Percentiles rank a stretch among this genome's conserved stretches.
phyloP scores from a whole-genome alignment of 1,140 invertebrate genomes.

The Subanguina moxae region DNA sequence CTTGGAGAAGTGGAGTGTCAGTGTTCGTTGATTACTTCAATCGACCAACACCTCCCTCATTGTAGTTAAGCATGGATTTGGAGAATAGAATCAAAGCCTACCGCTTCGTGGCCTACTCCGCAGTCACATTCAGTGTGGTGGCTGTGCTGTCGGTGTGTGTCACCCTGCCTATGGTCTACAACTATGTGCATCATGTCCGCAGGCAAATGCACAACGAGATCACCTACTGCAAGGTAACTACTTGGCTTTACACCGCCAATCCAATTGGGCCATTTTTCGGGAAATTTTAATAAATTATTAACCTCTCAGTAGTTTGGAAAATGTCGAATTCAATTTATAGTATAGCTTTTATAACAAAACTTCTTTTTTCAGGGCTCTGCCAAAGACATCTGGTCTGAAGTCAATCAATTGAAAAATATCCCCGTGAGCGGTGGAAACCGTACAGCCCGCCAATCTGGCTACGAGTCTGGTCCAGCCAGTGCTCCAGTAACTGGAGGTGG shows the following conservation, averaged over 20 bases:
- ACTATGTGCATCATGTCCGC: conserved; percentile 55
- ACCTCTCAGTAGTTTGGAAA: too few relatives aligned
- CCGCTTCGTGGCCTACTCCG: conserved; percentile 44
- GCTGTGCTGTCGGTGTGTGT: conserved; percentile 43
- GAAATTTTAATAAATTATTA: too few relatives aligned
- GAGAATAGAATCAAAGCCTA: conserved; percentile 46
- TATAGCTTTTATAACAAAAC: too few relatives aligned
- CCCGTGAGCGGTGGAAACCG: conserved; percentile 38
- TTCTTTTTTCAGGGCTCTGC: conserved; percentile 43
- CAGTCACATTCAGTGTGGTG: conserved; percentile 42
- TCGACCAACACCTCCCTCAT: too few relatives aligned
- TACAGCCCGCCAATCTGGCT: conserved; percentile 54
- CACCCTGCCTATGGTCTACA: conserved; percentile 57
- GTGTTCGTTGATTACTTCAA: too few relatives aligned
- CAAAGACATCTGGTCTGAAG: conserved; percentile 55
- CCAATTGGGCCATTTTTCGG: too few relatives aligned
- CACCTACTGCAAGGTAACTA: conserved; percentile 55
- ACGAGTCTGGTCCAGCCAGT: conserved; percentile 37
- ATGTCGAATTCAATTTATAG: too few relatives aligned
- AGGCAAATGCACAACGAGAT: conserved; percentile 52
- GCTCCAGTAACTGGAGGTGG: conserved; percentile 30
- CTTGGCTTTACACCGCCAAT: too few relatives aligned
- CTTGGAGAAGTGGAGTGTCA: too few relatives aligned
- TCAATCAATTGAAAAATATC: conserved; percentile 43
- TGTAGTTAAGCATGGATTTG: conserved; percentile 2